Conservation (phyloP, 2,113 vertebrate genomes). For the Ameiurus melas region DNA sequence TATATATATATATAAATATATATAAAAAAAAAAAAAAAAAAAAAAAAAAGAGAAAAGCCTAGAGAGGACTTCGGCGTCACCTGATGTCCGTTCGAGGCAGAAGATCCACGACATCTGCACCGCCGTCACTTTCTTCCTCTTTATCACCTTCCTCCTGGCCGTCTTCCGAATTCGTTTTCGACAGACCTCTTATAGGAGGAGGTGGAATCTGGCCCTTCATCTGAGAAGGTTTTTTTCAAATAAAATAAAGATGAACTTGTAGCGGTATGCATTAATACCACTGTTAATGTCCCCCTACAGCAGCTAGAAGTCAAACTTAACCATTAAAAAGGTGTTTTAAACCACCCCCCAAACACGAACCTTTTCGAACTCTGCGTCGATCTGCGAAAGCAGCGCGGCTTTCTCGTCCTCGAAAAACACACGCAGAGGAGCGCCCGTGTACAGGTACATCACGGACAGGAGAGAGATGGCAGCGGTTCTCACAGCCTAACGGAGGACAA, state of each 20-base stretch:
- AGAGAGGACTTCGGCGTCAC: conserved; percentile 60
- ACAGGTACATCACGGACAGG: conserved; percentile 93
- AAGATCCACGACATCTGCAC: conserved; percentile 86
- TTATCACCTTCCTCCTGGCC: conserved; percentile 77
- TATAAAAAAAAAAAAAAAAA: too few species aligned
- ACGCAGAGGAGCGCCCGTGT: conserved; percentile 90
- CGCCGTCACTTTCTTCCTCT: conserved; percentile 79
- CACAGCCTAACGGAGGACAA: conserved; percentile 73
- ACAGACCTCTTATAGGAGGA: conserved; percentile 76
- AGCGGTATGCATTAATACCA: background rate
- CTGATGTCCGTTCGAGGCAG: conserved; percentile 89
- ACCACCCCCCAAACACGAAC: conserved; percentile 58
- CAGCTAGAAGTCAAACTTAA: background rate
- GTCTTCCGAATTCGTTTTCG: conserved; percentile 61
- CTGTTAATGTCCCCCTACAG: background rate
- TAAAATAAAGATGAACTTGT: background rate
- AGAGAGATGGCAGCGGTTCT: conserved; percentile 89
- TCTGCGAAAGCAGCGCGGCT: conserved; percentile 91
- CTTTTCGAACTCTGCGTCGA: conserved; percentile 96
- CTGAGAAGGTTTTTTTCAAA: conserved; percentile 60
- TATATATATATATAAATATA: too few species aligned
- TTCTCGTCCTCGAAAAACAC: conserved; percentile 99
- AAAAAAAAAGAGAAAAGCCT: too few species aligned
- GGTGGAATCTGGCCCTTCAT: conserved; percentile 91
- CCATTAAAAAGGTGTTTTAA: background rate